Evolutionary conservation across 2,888 invertebrate species (phyloP).

Genomic region (Stenichneumon culpator): DNA sequence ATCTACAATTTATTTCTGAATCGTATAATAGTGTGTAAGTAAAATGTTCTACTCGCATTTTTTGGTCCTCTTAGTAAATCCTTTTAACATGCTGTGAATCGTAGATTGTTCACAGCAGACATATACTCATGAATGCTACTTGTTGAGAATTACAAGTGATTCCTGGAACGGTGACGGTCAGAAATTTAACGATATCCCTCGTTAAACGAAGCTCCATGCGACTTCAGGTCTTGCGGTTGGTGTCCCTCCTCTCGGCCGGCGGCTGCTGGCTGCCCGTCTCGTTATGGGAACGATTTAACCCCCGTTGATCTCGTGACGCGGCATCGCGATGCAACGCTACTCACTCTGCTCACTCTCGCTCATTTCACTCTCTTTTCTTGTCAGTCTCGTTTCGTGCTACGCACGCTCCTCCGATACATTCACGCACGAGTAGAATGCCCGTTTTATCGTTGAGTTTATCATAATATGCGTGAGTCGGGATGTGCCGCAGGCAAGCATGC

Average conservation of each 20-base stretch:
- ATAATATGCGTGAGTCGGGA: conserved; percentile 43
- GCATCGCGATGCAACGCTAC: conserved; percentile 67
- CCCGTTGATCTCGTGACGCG: conserved; percentile 78
- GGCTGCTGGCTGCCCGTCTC: conserved; percentile 72
- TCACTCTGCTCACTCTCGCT: conserved; percentile 48
- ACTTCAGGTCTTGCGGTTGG: conserved; percentile 46
- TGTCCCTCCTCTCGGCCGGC: conserved; percentile 26
- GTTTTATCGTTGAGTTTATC: conserved; percentile 32
- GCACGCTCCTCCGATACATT: background rate
- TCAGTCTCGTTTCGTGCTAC: background rate
- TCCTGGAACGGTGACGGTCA: conserved; percentile 57
- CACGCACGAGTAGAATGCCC: conserved; percentile 6
- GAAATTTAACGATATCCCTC: background rate
- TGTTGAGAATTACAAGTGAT: conserved; percentile 44
- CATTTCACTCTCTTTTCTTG: conserved; percentile 48
- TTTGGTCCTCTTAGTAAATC: background rate
- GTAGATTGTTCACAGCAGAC: conserved; percentile 1
- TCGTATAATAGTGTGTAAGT: background rate
- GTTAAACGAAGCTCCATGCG: conserved; percentile 12
- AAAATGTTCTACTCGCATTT: background rate
- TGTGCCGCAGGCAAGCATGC: conserved; percentile 57
- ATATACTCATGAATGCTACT: conserved; percentile 14
- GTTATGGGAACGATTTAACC: conserved; percentile 81
- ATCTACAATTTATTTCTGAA: background rate
- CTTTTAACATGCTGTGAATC: background rate